Conservation (phyloP, 2,888 invertebrate species). For the Phragmatobia fuliginosa region DNA sequence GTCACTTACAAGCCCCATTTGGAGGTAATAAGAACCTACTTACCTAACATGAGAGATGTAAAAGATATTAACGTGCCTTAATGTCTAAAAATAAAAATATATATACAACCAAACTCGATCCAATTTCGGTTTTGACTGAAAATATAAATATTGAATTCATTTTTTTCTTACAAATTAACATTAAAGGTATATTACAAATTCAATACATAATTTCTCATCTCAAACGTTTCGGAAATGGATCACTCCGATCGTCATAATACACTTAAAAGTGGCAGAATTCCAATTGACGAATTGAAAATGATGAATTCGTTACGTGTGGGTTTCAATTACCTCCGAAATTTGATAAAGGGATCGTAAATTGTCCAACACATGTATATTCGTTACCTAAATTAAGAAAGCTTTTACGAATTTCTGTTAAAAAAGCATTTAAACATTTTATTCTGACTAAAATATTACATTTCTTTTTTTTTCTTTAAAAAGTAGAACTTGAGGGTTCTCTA, state of each 20-base stretch:
- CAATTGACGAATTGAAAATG: conserved; percentile 20
- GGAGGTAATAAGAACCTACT: too few species aligned
- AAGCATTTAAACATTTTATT: background rate
- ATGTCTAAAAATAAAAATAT: background rate
- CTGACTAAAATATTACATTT: background rate
- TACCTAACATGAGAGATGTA: too few species aligned
- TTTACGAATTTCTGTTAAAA: background rate
- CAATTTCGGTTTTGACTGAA: background rate
- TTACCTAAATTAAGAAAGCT: background rate
- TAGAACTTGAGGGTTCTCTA: too few species aligned
- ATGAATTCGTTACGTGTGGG: conserved; percentile 13
- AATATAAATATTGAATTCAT: background rate
- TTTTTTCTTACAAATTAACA: background rate
- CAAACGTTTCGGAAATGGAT: conserved; percentile 13
- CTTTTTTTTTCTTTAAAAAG: background rate
- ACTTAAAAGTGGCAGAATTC: conserved; percentile 13
- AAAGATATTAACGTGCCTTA: background rate
- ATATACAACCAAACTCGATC: background rate
- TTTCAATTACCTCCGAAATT: conserved; percentile 8
- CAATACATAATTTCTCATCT: conserved; percentile 13
- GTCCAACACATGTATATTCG: background rate
- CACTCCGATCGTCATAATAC: conserved; percentile 14
- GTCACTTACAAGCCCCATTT: too few species aligned
- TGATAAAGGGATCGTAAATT: conserved; percentile 8
- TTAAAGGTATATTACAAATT: conserved; percentile 10